Percentiles rank a stretch among this genome's conserved stretches.
Conservation (phyloP, 1,140 invertebrate species). For the Vollenhovia emeryi region DNA sequence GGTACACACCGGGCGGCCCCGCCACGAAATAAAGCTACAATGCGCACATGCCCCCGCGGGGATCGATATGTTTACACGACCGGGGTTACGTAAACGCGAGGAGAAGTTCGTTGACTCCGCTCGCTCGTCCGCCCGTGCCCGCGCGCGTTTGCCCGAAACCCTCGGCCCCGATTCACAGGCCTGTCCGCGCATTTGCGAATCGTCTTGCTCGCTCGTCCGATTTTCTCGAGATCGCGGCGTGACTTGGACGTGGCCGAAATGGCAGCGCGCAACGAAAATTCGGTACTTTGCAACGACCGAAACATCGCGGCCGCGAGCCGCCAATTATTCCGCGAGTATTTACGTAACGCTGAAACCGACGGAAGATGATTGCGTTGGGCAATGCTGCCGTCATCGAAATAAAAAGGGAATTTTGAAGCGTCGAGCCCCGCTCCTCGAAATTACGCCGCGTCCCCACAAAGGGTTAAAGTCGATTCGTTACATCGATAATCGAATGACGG, state of each 20-base stretch:
- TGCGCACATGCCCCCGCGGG: not conserved
- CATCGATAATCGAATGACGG: constrained; percentile 37
- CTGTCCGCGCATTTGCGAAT: constrained; percentile 27
- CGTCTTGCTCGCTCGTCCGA: not conserved
- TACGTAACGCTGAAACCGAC: not conserved
- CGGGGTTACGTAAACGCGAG: constrained; percentile 44
- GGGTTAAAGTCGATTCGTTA: constrained; percentile 38
- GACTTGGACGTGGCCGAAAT: not conserved
- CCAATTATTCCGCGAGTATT: constrained; percentile 17
- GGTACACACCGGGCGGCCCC: not conserved
- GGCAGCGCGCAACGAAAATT: not conserved
- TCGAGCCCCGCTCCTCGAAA: not conserved
- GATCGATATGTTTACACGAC: constrained; percentile 53
- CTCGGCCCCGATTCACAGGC: not conserved
- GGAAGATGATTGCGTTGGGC: constrained; percentile 28
- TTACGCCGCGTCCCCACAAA: not conserved
- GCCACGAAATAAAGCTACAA: constrained; percentile 52
- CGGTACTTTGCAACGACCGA: not conserved
- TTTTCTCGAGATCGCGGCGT: not conserved
- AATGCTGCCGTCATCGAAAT: constrained; percentile 1
- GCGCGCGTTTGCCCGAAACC: constrained; percentile 2
- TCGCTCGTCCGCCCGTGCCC: constrained; percentile 21
- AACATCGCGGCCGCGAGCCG: not conserved
- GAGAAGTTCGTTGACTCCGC: constrained; percentile 48
- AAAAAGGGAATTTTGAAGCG: constrained; percentile 19